phyloP scores from a whole-genome alignment of 2,113 vertebrate genomes.

The Lutjanus erythropterus region DNA sequence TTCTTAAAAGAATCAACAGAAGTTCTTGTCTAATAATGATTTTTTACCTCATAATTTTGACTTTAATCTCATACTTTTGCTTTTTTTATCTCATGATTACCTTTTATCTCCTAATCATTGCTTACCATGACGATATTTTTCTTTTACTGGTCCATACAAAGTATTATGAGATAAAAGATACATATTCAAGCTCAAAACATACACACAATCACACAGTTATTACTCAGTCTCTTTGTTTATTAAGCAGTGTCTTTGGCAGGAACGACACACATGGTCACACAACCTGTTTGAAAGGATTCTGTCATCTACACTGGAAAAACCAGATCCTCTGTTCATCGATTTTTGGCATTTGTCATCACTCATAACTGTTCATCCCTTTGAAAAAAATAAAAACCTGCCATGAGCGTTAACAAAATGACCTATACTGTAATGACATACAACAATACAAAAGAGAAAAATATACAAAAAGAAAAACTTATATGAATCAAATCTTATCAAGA shows the following conservation, averaged over 20 bases:
- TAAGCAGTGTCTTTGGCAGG: neutral
- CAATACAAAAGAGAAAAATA: neutral
- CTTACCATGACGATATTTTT: too few relatives aligned
- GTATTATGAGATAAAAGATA: neutral
- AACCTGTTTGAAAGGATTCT: constrained; percentile 49
- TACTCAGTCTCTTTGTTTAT: constrained; percentile 5
- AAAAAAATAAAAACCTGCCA: neutral
- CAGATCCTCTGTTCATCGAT: neutral
- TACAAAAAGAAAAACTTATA: neutral
- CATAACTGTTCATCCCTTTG: neutral
- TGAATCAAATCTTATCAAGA: too few relatives aligned
- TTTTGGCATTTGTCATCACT: neutral
- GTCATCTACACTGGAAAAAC: constrained; percentile 30
- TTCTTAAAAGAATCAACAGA: too few relatives aligned
- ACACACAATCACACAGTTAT: neutral
- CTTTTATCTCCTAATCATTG: too few relatives aligned
- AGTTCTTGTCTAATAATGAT: too few relatives aligned
- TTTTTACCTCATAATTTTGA: too few relatives aligned
- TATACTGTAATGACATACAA: neutral
- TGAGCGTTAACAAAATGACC: neutral
- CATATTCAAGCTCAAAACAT: neutral
- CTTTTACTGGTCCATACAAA: too few relatives aligned
- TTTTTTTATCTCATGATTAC: too few relatives aligned
- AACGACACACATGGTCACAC: constrained; percentile 9
- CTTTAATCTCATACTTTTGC: too few relatives aligned